A percentile compares a stretch with the other conserved stretches of the same genome.
These are phyloP conservation scores for Scomber scombrus DNA, from an alignment of 2,113 vertebrate genomes.

Conservation along the genomic window DNA sequence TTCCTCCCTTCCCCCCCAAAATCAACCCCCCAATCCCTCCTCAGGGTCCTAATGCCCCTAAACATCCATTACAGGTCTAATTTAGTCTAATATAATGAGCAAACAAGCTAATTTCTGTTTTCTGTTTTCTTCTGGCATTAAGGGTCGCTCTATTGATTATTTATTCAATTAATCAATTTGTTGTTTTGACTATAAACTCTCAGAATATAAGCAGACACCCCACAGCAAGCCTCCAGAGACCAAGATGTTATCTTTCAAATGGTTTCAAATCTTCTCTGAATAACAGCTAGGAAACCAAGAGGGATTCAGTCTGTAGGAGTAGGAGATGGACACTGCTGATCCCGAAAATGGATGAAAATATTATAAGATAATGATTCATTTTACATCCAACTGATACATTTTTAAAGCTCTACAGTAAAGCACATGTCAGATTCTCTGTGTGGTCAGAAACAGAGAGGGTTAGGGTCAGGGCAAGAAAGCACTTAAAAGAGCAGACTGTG, in stretches of 20 bases:
- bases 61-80: slow-evolving; percentile 3
- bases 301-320: too few species aligned
- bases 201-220: too few species aligned
- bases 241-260: too few species aligned
- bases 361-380: too few species aligned
- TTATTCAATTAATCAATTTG: background rate
- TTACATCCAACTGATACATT: too few species aligned
- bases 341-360: too few species aligned
- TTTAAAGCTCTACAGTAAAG: background rate
- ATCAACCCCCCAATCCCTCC: background rate
- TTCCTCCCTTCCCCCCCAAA: background rate
- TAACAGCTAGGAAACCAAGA: too few species aligned
- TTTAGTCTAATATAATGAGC: background rate
- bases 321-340: too few species aligned
- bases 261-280: too few species aligned
- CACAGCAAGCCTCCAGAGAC: too few species aligned
- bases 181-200: too few species aligned
- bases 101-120: background rate
- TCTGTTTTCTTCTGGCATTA: background rate
- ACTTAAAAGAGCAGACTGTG: too few species aligned
- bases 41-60: slow-evolving; percentile 46
- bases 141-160: background rate
- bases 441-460: background rate
- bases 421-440: background rate
- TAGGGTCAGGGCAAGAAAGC: background rate